phyloP scores from a whole-genome alignment of 2,113 vertebrate species.

The Pollimyrus isidori region DNA sequence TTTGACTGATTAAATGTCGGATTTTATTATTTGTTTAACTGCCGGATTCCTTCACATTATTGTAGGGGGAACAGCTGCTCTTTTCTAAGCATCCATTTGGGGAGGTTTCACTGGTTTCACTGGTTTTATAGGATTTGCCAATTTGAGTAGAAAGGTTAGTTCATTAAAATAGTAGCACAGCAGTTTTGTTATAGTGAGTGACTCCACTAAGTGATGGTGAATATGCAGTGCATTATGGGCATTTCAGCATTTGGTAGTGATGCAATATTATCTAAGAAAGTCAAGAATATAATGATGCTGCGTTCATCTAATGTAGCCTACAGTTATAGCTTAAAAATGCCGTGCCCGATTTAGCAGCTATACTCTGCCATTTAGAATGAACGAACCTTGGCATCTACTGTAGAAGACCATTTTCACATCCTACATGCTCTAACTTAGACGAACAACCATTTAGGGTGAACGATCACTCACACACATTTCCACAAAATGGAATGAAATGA shows the following conservation, averaged over 20 bases:
- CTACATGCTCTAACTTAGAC: not conserved
- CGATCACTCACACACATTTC: not conserved
- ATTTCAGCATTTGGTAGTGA: not conserved
- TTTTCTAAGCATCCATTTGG: not conserved
- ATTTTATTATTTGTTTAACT: not conserved
- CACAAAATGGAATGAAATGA: not conserved
- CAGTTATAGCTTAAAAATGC: not conserved
- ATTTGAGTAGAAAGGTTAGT: not conserved
- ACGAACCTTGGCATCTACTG: not conserved
- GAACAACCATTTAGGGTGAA: not conserved
- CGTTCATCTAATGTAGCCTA: not conserved
- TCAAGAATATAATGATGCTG: not conserved
- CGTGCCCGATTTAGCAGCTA: not conserved
- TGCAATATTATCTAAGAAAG: not conserved
- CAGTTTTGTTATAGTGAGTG: not conserved
- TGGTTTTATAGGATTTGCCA: not conserved
- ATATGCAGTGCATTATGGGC: not conserved
- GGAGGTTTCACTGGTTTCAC: not conserved
- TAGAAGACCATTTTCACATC: not conserved
- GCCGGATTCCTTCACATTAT: not conserved
- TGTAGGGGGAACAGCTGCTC: not conserved
- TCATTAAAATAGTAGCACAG: not conserved
- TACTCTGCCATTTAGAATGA: not conserved
- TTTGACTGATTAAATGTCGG: not conserved
- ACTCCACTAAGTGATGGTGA: not conserved